These are phyloP conservation scores for Eremophila alpestris DNA, from an alignment of 2,797 vertebrate genomes.

Conservation along the genomic window DNA sequence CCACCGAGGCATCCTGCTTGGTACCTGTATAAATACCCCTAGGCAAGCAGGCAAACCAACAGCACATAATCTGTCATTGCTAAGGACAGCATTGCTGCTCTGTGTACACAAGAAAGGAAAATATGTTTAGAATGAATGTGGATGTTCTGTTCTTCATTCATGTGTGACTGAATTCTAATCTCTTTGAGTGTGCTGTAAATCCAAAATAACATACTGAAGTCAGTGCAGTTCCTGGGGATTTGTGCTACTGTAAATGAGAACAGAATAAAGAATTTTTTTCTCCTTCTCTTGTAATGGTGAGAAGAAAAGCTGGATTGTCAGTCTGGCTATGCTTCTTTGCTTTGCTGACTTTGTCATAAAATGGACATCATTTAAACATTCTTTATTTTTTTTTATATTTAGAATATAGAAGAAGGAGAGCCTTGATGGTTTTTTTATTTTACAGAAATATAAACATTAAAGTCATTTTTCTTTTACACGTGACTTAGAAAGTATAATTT, in stretches of 20 bases:
- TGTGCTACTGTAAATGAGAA: slow-evolving; percentile 56
- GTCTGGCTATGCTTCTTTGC: background rate
- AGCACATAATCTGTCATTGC: background rate
- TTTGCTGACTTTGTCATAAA: slow-evolving; percentile 1
- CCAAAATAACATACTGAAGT: slow-evolving; percentile 25
- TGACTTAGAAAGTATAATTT: slow-evolving; percentile 64
- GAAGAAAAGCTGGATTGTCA: slow-evolving; percentile 31
- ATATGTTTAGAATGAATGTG: background rate
- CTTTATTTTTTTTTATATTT: background rate
- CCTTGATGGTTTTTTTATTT: slow-evolving; percentile 54
- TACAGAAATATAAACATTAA: slow-evolving; percentile 53
- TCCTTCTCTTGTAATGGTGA: background rate
- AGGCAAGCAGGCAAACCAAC: background rate
- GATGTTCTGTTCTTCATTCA: background rate
- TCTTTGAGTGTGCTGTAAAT: slow-evolving; percentile 23
- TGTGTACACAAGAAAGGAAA: background rate
- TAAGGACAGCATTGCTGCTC: background rate
- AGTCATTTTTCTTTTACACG: slow-evolving; percentile 53
- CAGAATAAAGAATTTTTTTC: background rate
- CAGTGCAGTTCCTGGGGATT: slow-evolving; percentile 51
- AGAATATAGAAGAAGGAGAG: background rate
- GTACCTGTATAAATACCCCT: background rate
- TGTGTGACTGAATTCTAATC: slow-evolving; percentile 56
- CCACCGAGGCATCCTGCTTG: background rate
- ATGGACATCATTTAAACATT: background rate